Evolutionary conservation across 2,888 invertebrate species (phyloP), one percentile per base, ranked within the genome.

Genomic region (Macrosoma leucophasiata): DNA sequence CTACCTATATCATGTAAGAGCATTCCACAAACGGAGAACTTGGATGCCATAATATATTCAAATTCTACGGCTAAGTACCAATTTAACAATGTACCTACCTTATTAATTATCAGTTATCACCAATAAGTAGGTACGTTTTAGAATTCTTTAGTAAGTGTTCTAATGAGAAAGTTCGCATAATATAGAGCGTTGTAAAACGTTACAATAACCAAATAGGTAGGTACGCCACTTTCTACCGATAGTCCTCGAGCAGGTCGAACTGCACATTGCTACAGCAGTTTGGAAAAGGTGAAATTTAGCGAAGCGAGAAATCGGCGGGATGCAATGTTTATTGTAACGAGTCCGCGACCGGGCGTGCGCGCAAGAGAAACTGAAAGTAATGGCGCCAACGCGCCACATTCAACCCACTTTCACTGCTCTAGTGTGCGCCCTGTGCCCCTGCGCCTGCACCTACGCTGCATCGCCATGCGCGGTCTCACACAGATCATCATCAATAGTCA

Each of bases 301-400:
- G 63, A 67, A 74, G 76, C 81, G 79, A 79, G 82, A 84, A 84
- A 82, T 82, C 81, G 76, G 67, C 78, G 78, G 79, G 81, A 79
- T 78, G 79, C 75, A 68, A 76, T 73, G 78, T 76, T 79, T 81
- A 81, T 82, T 81, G 81, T 82, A 81, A 74, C 78, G 74, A 76
- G 72, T 72, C 62, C 62, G 68, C 69, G 70, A 67, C 66, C 72
- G 65, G 66, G 75, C 75, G 70, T 66, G 70, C 65, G 43, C 65
- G 69, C 78, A 71, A 79, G 79, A 79, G 81, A 82, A 82, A 84
- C 73, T 71, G 81, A 82, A 82, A 82, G 82, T 82, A 74, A 79
- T 77, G 70, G 73, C 75, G 74, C 68, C 73, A 79, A 76, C 70
- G 73, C 75, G 74, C 68, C 73, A 76, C 72, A 72, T 70, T 69